phyloP scores from a whole-genome alignment of 2,797 vertebrate species.

The Sylvia borin region DNA sequence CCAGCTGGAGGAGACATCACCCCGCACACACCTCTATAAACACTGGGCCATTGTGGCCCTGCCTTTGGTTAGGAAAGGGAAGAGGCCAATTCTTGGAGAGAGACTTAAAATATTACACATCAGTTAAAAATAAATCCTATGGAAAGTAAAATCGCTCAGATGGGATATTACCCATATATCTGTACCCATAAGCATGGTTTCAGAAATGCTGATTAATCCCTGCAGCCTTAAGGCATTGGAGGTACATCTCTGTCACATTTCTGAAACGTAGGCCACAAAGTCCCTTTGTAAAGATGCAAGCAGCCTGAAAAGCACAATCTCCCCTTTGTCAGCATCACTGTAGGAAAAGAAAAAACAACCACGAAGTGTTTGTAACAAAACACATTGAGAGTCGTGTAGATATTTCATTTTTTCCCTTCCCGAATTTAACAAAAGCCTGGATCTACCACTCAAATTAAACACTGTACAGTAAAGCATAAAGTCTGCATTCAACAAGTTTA shows the following conservation, averaged over 20 bases:
- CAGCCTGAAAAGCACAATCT: background rate
- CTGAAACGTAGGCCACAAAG: background rate
- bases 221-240: background rate
- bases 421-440: slow-evolving; percentile 65
- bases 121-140: background rate
- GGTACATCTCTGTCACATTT: background rate
- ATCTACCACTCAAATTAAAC: slow-evolving; percentile 67
- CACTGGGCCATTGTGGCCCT: background rate
- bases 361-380: background rate
- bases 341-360: background rate
- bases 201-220: background rate
- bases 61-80: fast-evolving
- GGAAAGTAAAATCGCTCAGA: background rate
- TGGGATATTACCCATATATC: background rate
- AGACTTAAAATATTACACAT: background rate
- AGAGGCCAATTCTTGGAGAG: background rate
- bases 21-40: background rate
- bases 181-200: background rate
- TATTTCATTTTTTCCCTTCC: slow-evolving; percentile 49
- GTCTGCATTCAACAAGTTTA: slow-evolving; percentile 76
- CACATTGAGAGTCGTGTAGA: slow-evolving; percentile 26
- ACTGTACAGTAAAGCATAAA: slow-evolving; percentile 67
- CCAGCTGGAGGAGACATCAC: background rate
- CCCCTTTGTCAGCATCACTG: background rate
- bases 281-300: background rate